Evolutionary conservation across 2,888 invertebrate genomes (phyloP).

Genomic region (Chrysotoxum bicinctum): DNA sequence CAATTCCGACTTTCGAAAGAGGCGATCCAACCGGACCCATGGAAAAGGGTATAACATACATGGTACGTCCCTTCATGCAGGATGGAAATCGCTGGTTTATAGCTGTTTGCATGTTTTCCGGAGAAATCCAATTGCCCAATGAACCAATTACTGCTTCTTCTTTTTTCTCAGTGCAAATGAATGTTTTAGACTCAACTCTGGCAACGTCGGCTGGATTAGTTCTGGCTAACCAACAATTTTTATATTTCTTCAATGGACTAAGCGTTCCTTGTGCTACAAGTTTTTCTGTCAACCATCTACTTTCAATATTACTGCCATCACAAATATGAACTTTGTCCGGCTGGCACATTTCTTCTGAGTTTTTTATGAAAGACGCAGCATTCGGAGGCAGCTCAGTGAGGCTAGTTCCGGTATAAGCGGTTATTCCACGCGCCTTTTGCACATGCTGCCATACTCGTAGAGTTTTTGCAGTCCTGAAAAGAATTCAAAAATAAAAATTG

Average conservation of each 20-base stretch:
- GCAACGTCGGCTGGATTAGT: conserved; percentile 99
- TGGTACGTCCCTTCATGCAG: conserved; percentile 94
- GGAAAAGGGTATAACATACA: conserved; percentile 99
- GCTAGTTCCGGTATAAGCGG: conserved; percentile 55
- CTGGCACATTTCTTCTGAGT: conserved; percentile 90
- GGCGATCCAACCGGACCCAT: conserved; percentile 99
- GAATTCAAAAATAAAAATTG: neutral
- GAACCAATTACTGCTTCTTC: conserved; percentile 92
- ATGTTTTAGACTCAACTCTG: conserved; percentile 97
- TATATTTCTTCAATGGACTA: conserved; percentile 90
- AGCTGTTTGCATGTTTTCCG: conserved; percentile 90
- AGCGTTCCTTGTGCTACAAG: conserved; percentile 92
- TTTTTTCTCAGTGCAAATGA: conserved; percentile 92
- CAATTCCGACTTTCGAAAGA: conserved; percentile 97
- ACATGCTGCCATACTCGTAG: conserved; percentile 43
- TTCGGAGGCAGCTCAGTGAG: conserved; percentile 78
- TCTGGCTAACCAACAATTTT: conserved; percentile 96
- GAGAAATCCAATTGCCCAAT: conserved; percentile 96
- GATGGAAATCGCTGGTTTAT: conserved; percentile 93
- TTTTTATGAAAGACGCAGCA: conserved; percentile 87
- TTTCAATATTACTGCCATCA: conserved; percentile 94
- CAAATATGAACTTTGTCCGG: conserved; percentile 95
- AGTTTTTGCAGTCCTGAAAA: conserved; percentile 36
- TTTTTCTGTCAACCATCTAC: conserved; percentile 86
- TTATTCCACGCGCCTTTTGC: conserved; percentile 5